A percentile compares a stretch with the other conserved stretches of the same genome.
Conservation (phyloP, 2,888 invertebrate species). For the Rhaphigaster nebulosa region DNA sequence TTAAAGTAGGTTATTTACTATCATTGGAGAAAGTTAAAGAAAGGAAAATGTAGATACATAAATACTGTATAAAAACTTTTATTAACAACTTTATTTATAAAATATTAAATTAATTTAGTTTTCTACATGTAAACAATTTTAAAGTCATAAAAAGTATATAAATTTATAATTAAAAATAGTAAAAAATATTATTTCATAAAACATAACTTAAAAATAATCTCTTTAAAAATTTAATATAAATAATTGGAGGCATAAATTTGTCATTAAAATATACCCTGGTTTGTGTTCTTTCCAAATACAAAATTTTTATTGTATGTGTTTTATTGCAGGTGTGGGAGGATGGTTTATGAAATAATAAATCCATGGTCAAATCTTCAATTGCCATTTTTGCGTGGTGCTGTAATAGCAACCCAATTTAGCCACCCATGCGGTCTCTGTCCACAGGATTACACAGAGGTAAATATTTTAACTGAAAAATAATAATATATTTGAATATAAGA, state of each 20-base stretch:
- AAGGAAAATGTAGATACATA: background rate
- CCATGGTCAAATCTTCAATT: constrained; percentile 69
- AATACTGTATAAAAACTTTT: background rate
- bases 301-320: background rate
- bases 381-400: constrained; percentile 69
- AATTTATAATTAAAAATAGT: background rate
- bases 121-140: background rate
- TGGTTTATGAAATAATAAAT: constrained; percentile 68
- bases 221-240: background rate
- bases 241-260: background rate
- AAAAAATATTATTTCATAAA: background rate
- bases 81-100: background rate
- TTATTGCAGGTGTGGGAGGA: constrained; percentile 67
- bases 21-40: background rate
- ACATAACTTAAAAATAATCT: background rate
- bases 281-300: background rate
- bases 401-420: constrained; percentile 68
- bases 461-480: background rate
- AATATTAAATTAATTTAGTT: background rate
- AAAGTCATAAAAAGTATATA: no score
- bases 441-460: constrained; percentile 31
- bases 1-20: no score
- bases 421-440: constrained; percentile 69
- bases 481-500: background rate
- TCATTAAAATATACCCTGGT: background rate